Evolutionary conservation across 1,140 invertebrate species (phyloP).

Genomic region (Leptinotarsa defecta): DNA sequence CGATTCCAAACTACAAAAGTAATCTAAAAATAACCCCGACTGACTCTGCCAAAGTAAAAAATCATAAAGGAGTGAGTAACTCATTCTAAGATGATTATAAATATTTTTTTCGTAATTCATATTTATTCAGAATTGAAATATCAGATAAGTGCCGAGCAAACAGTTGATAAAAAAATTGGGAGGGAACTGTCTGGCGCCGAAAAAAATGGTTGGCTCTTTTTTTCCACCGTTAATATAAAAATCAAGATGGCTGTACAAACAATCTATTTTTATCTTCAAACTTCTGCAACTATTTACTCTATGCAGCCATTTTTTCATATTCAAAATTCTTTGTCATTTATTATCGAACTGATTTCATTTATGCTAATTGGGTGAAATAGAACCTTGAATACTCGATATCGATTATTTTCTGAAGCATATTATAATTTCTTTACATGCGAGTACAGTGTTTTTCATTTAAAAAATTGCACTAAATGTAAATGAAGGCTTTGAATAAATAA

Average conservation of each 20-base stretch:
- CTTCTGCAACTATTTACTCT: slow-evolving; percentile 17
- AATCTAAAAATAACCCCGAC: slow-evolving; percentile 25
- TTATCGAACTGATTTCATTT: background rate
- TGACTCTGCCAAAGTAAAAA: slow-evolving; percentile 17
- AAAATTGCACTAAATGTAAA: background rate
- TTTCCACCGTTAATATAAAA: slow-evolving; percentile 31
- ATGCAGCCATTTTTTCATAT: slow-evolving; percentile 28
- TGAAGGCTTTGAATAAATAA: background rate
- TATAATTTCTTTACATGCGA: background rate
- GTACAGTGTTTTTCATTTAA: background rate
- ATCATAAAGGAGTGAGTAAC: slow-evolving; percentile 5
- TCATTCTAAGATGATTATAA: background rate
- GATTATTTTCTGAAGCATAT: background rate
- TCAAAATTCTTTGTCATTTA: slow-evolving; percentile 21
- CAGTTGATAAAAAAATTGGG: slow-evolving; percentile 30
- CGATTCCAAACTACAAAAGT: slow-evolving; percentile 10
- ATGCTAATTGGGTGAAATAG: background rate
- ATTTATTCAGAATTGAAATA: slow-evolving; percentile 3
- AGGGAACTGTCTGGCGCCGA: slow-evolving; percentile 14
- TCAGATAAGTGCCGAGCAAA: slow-evolving; percentile 15
- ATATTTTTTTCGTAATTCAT: background rate
- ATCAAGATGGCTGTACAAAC: slow-evolving; percentile 52
- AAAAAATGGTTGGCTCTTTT: slow-evolving; percentile 31
- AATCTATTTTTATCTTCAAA: slow-evolving; percentile 53
- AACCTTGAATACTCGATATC: background rate